Evolutionary conservation across 1,140 invertebrate genomes (phyloP), one percentile per base, ranked within the genome.

Genomic region (Mercenaria mercenaria): DNA sequence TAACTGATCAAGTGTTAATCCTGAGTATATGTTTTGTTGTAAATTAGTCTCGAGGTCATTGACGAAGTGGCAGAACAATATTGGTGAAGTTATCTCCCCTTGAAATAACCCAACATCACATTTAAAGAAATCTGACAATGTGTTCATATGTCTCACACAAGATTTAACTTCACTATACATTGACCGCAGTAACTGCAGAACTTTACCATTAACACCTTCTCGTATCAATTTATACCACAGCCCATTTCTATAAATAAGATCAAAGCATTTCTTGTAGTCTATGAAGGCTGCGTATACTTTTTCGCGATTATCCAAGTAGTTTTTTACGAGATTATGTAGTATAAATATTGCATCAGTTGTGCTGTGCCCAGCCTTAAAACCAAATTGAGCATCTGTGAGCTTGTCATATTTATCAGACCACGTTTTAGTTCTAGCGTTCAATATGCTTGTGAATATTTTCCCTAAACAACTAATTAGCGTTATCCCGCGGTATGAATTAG

Each of bases 211-310:
- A 18, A 86, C 43, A 34, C 56, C 61, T 39, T 67, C 89, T 6
- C 43, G 43, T 47, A 47, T 47, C 6, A 47, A 15, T 29, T 64
- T 64, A 15, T 64, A 64, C 59, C 59, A 64, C 6, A 64, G 59
- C 6, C 59, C 59, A 26, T 64, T 29, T 29, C 59, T 41, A 4
- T 18, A 61, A 13, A 90, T 47, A 39, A 37, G 39, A 61, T 91
- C 80, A 89, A 89, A 91, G 18, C 64, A 76, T 83, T 84, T 34
- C n/a, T 11, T 83, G n/a, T 67, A 80, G 52, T 89, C 90, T 1
- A 91, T 26, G 67, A 85, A 91, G 15, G 43, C 50, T n/a, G 18
- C 50, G 52, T 69, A 91, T 1, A 91, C 41, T 77, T 41, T 79
- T 59, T 83, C 67, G 10, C 32, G 34, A 13, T 79, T 26, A 23